Conservation (phyloP, 2,888 invertebrate genomes). For the Campaea margaritaria region DNA sequence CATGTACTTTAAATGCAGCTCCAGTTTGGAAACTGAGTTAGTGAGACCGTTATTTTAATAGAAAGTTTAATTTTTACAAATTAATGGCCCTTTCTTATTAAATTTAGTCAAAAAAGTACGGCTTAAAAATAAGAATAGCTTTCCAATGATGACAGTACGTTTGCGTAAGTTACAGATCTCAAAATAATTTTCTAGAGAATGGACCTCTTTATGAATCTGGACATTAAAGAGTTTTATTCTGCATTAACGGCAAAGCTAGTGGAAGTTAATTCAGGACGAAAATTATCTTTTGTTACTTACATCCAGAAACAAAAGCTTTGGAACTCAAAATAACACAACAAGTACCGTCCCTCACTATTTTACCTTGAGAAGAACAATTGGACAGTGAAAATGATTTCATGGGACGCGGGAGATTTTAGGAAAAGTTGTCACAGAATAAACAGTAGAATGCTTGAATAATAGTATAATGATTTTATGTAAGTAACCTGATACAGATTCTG, state of each 20-base stretch:
- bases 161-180: no score
- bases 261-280: not conserved
- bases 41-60: no score
- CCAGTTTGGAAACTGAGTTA: not conserved
- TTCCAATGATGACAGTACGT: no score
- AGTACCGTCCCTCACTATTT: not conserved
- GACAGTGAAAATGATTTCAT: not conserved
- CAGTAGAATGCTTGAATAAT: not conserved
- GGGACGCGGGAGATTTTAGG: not conserved
- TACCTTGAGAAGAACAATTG: constrained; percentile 4
- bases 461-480: not conserved
- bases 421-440: constrained; percentile 4
- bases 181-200: no score
- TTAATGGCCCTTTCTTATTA: no score
- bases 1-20: not conserved
- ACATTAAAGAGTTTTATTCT: not conserved
- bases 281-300: constrained; percentile 7
- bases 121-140: no score
- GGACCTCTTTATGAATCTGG: not conserved
- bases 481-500: no score
- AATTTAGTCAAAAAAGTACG: no score
- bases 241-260: not conserved
- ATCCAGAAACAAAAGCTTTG: constrained; percentile 2
- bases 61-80: no score
- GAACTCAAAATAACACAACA: not conserved